These are phyloP conservation scores for Rhizomys pruinosus DNA, from an alignment of 2,113 vertebrate species.

Conservation along the genomic window DNA sequence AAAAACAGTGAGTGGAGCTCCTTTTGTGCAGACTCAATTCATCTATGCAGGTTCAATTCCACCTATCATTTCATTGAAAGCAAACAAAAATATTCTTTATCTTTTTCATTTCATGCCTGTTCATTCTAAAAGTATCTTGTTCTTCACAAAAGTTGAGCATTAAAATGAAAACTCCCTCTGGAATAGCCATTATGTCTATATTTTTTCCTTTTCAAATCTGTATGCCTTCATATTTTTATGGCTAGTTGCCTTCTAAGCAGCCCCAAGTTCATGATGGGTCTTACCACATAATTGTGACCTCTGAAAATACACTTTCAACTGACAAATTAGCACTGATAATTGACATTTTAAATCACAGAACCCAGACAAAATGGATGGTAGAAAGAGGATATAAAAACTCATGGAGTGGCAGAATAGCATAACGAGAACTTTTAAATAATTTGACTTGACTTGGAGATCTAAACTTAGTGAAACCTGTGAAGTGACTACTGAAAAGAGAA, in stretches of 20 bases:
- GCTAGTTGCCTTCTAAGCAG: not conserved
- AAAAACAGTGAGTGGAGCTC: not conserved
- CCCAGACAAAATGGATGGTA: not conserved
- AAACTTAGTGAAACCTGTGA: not conserved
- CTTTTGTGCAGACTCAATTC: not conserved
- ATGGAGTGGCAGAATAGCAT: not conserved
- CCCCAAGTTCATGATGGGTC: not conserved
- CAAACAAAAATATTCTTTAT: not conserved
- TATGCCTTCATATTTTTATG: not conserved
- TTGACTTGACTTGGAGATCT: not conserved
- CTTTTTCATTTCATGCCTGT: not conserved
- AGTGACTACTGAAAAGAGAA: not conserved
- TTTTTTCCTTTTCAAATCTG: not conserved
- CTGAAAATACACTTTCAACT: not conserved
- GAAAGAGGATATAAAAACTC: not conserved
- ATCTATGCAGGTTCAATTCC: not conserved
- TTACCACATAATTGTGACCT: not conserved
- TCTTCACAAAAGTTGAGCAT: not conserved
- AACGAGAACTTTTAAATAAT: not conserved
- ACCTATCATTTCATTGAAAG: not conserved
- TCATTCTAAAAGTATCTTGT: not conserved
- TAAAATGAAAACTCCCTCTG: not conserved
- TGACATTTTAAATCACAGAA: not conserved
- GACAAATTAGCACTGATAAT: not conserved
- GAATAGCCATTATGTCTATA: not conserved